Evolutionary conservation across 2,113 vertebrate species (phyloP).

Genomic region (Colius striatus): DNA sequence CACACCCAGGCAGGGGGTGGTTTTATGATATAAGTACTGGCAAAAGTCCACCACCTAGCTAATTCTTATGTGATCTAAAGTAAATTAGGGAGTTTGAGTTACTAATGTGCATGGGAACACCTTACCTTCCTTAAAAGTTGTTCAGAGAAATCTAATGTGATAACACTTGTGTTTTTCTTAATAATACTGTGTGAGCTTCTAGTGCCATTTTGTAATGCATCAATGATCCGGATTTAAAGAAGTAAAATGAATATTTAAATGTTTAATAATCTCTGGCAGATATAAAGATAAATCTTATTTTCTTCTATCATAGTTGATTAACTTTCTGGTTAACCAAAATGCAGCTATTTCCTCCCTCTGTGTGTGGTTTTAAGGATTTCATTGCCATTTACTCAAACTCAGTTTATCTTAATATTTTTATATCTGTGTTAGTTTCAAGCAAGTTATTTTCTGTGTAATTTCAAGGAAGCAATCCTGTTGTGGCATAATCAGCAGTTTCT

Average conservation of each 20-base stretch:
- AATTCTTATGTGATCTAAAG: slow-evolving; percentile 50
- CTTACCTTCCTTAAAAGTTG: slow-evolving; percentile 11
- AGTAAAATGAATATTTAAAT: slow-evolving; percentile 32
- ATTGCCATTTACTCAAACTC: not conserved
- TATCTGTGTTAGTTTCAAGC: not conserved
- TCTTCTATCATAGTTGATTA: slow-evolving; percentile 44
- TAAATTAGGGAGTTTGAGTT: slow-evolving; percentile 8
- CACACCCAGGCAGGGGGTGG: slow-evolving; percentile 62
- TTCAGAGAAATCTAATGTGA: not conserved
- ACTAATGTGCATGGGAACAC: not conserved
- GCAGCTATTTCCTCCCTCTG: slow-evolving; percentile 31
- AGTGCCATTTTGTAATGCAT: slow-evolving; percentile 7
- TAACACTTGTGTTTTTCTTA: not conserved
- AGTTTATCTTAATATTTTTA: slow-evolving; percentile 30
- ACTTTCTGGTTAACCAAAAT: slow-evolving; percentile 53
- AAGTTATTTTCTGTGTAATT: not conserved
- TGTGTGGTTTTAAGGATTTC: slow-evolving; percentile 16
- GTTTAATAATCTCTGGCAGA: slow-evolving; percentile 33
- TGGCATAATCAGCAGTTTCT: slow-evolving; percentile 9
- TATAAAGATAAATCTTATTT: slow-evolving; percentile 35
- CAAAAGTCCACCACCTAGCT: slow-evolving; percentile 52
- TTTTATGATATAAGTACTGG: slow-evolving; percentile 69
- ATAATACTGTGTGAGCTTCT: not conserved
- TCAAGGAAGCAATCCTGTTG: not conserved
- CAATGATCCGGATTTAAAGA: slow-evolving; percentile 2